Evolutionary conservation across 2,113 vertebrate species (phyloP), one percentile per base, ranked within the genome.

Genomic region (Eira barbara): DNA sequence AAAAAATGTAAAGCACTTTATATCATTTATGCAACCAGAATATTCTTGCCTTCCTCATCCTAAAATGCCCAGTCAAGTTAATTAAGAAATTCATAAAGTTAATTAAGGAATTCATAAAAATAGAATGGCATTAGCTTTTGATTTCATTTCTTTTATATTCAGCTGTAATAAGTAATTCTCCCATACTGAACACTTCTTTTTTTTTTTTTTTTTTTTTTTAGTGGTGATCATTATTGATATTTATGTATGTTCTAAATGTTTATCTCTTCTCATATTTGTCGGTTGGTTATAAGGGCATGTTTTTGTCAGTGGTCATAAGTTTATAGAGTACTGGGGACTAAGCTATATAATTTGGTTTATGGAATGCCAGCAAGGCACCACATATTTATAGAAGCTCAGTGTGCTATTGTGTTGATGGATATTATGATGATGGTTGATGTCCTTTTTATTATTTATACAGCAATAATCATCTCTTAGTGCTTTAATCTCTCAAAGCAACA

Each of bases 381-480:
- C 29, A 63, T 85, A 92, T 88, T 96, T 78, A 82, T 47, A 69
- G 23, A 94, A 15, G 27, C 55, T 96, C n/a, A 63, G n/a, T 85
- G 12, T 92, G 29, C 63, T 94, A 82, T 88, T 96, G 69, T 76
- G 34, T 52, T 95, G 47, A 85, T 82, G 34, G 18, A 69, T 74
- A 95, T 82, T 95, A 91, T 86, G 11, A 92, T 97, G 73, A 71
- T 83, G 18, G 67, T 8, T 88, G 57, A 69, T 97, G n/a, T 42
- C 45, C 61, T 98, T 97, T 97, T 94, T 91, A 93, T 93, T 96
- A 92, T 92, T 59, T 95, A 0, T 73, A 85, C 17, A 88, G 5
- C 27, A 91, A 71, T 92, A 97, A 90, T 84, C 84, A 92, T 96
- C 49, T 96, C 42, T 42, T 83, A 92, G 65, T 94, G 61, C 69